Evolutionary conservation across 2,797 vertebrate species (phyloP), one percentile per base, ranked within the genome.

Genomic region (Tadarida brasiliensis): DNA sequence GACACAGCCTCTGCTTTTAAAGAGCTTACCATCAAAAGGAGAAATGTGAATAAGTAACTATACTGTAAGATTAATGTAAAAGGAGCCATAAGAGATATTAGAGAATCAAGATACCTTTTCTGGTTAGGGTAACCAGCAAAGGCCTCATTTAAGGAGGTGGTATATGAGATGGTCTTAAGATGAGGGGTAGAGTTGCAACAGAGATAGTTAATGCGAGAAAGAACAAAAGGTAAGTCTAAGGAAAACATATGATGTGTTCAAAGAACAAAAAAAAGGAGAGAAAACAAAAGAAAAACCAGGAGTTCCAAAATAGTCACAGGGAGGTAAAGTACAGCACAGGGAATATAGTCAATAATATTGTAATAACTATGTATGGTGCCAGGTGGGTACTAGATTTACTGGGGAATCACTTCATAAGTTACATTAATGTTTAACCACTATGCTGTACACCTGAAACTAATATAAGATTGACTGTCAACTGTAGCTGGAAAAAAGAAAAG

Each of bases 61-160:
- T 30, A 44, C 9, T 44, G 12, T 63, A 65, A 24, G 39, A 70
- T 86, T 82, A 74, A 84, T 68, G 2, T 90, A 67, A 80, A 84
- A 95, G 81, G 17, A 95, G 5, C 28, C 70, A 33, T 24, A 56
- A 39, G 74, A 92, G 51, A 16, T 88, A 77, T 71, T 81, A 91
- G 57, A 89, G 80, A 80, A 47, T 80, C 11, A 28, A 93, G 49
- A 35, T 54, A 56, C 4, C 49, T 80, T 63, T 90, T 78, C 47
- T 80, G 4, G 2, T 26, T 91, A 84, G 16, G 33, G 9, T 74
- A 81, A 33, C 26, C 61, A 73, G 24, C 54, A 71, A 80, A 94
- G 22, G 14, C 61, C 83, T 92, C 59, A 30, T 73, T 78, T 33
- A 67, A 94, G 44, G 44, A 76, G 35, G 11, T 57, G 7, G 19